phyloP scores from a whole-genome alignment of 2,113 vertebrate species.

The Anguilla rostrata region DNA sequence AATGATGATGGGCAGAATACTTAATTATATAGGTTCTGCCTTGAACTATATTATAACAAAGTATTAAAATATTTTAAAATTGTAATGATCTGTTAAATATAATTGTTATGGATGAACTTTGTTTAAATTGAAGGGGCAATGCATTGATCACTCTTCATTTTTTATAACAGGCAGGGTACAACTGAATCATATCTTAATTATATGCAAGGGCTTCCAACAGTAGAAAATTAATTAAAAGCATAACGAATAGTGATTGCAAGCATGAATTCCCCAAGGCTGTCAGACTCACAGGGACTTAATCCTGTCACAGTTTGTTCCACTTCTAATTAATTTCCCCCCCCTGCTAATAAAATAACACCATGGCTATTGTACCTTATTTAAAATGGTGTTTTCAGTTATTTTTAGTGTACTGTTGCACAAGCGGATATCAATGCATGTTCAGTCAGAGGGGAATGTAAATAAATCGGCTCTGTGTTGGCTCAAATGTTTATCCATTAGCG shows the following conservation, averaged over 20 bases:
- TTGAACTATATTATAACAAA: not conserved
- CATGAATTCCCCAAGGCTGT: conserved; percentile 42
- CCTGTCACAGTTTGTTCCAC: conserved; percentile 54
- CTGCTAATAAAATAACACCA: conserved; percentile 36
- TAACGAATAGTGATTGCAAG: conserved; percentile 41
- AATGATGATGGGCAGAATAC: not conserved
- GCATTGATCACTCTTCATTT: conserved; percentile 44
- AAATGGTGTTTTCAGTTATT: conserved; percentile 26
- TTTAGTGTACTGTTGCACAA: not conserved
- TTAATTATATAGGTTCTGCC: not conserved
- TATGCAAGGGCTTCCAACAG: conserved; percentile 46
- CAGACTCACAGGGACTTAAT: conserved; percentile 52
- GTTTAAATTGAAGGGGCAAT: conserved; percentile 24
- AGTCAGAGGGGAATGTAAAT: not conserved
- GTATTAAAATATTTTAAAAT: not conserved
- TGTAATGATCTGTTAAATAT: not conserved
- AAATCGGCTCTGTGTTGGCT: conserved; percentile 6
- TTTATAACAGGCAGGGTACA: conserved; percentile 35
- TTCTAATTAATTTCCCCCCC: conserved; percentile 53
- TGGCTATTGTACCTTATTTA: conserved; percentile 7
- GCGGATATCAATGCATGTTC: not conserved
- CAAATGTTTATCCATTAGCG: conserved; percentile 18
- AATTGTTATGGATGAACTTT: not conserved
- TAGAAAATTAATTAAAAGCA: conserved; percentile 54
- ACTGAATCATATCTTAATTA: conserved; percentile 42